phyloP scores from a whole-genome alignment of 2,888 invertebrate genomes.

The Hirtodrosophila cameraria region DNA sequence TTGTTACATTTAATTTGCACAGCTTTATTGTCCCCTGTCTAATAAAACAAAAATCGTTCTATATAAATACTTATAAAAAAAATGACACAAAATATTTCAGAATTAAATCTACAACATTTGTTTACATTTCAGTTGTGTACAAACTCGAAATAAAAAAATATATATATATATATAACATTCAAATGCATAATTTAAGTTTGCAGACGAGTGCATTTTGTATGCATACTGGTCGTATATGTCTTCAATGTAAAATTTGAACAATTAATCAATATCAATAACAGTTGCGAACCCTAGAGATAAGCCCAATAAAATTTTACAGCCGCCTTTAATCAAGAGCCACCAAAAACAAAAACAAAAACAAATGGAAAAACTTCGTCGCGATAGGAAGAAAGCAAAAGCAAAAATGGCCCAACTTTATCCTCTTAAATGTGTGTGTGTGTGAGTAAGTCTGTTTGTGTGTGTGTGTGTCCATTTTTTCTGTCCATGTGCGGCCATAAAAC shows the following conservation, averaged over 20 bases:
- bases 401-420: constrained; percentile 22
- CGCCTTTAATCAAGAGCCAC: constrained; percentile 48
- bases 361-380: constrained; percentile 24
- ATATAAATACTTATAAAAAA: too few species aligned
- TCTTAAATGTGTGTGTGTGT: constrained; percentile 3
- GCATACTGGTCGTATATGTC: not conserved
- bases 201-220: constrained; percentile 7
- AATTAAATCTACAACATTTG: too few species aligned
- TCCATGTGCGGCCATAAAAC: constrained; percentile 64
- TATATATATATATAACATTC: not conserved
- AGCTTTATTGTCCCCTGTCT: too few species aligned
- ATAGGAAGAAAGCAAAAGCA: constrained; percentile 33
- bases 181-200: constrained; percentile 1
- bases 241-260: constrained; percentile 37
- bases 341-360: constrained; percentile 17
- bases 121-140: not conserved
- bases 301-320: constrained; percentile 50
- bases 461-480: constrained; percentile 34
- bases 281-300: constrained; percentile 27
- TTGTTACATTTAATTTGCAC: too few species aligned
- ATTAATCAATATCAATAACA: constrained; percentile 58
- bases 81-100: too few species aligned
- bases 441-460: constrained; percentile 4
- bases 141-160: not conserved
- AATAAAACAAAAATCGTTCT: too few species aligned